Percentiles rank a stretch among this genome's conserved stretches.
These are phyloP conservation scores for Vanessa tameamea DNA, from an alignment of 1,140 invertebrate species.

Conservation along the genomic window DNA sequence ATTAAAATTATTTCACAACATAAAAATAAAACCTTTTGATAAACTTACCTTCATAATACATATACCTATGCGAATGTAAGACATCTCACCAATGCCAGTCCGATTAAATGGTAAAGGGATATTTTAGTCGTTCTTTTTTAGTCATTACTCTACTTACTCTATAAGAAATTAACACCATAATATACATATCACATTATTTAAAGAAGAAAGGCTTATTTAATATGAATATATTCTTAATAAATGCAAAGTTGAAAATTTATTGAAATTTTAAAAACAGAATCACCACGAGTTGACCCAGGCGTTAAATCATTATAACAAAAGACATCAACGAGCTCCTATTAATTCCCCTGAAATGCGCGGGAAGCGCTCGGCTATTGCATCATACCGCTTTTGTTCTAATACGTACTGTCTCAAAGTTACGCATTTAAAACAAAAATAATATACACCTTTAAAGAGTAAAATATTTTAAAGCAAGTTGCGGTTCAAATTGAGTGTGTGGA, in stretches of 20 bases:
- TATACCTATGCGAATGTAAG: too few relatives aligned
- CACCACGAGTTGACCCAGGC: conserved; percentile 10
- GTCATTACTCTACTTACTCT: too few relatives aligned
- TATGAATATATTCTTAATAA: too few relatives aligned
- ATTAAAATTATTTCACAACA: too few relatives aligned
- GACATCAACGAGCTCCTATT: conserved; percentile 36
- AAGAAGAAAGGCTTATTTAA: too few relatives aligned
- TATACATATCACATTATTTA: too few relatives aligned
- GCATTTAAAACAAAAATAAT: neutral
- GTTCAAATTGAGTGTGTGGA: conserved; percentile 48
- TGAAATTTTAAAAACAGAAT: neutral
- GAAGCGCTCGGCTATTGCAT: conserved; percentile 5
- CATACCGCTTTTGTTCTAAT: neutral
- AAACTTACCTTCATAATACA: too few relatives aligned
- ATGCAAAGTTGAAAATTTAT: neutral
- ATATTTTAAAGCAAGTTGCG: conserved; percentile 8
- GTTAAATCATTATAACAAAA: conserved; percentile 29
- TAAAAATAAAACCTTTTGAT: too few relatives aligned
- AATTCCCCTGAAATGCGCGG: conserved; percentile 21
- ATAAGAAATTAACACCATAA: too few relatives aligned
- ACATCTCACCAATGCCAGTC: too few relatives aligned
- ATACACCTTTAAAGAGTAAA: neutral
- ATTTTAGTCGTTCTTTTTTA: too few relatives aligned
- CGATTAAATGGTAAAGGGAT: too few relatives aligned
- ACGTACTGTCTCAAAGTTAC: neutral